Evolutionary conservation across 2,113 vertebrate genomes (phyloP), one percentile per base, ranked within the genome.

Genomic region (Atlantisia rogersi): DNA sequence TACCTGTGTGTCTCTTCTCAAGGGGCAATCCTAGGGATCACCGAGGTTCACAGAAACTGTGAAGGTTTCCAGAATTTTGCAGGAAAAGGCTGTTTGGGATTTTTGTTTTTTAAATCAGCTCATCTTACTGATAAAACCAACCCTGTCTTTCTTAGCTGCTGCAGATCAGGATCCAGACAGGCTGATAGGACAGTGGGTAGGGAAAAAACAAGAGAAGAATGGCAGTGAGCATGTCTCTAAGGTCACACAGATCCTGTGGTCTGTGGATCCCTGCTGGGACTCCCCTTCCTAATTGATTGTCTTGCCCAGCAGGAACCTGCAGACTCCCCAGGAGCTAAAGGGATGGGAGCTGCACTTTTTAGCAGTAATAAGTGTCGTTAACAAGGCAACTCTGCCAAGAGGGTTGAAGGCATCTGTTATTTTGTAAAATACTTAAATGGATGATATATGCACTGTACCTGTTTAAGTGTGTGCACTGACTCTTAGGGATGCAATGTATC

Each of bases 321-420:
- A 95, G 63, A 85, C 71, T 95, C 83, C 91, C 80, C 64, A 86
- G 69, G 55, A 96, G 82, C 67, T 76, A 77, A 90, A 93, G 63
- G 92, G 96, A 95, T 35, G 52, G 88, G 68, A 94, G 76, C 74
- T 80, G 81, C 89, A 81, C 75, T 74, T 94, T 91, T 84, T 74
- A 94, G 39, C 86, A 96, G 88, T 77, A 97, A 39, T 35, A 81
- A 84, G 76, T 89, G 74, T 89, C 88, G 46, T 97, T 97, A 97
- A 94, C 95, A 84, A 70, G 73, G 86, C 83, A 94, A 46, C 76
- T 97, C 95, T 95, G 86, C 82, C 76, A 94, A 97, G 78, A 95
- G 67, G 50, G 67, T 64, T 67, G 82, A 80, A 82, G 48, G 85
- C 90, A 87, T 95, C 63, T 94, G 88, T 92, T 97, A 76, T 92